Base-by-base conservation (phyloP, 2,797 vertebrate species). In the Sebastes miniatus region DNA sequence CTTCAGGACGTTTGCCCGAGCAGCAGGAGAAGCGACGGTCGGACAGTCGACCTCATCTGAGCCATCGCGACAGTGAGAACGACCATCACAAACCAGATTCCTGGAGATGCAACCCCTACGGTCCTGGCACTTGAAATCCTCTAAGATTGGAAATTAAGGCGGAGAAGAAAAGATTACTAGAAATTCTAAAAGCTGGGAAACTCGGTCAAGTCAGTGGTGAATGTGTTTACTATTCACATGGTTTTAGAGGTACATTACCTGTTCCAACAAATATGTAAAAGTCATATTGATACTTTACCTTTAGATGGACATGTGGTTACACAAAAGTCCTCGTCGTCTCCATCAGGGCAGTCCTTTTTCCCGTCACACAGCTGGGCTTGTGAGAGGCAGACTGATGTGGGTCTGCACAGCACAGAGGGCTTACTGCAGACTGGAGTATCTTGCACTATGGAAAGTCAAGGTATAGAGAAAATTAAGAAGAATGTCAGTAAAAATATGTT, bases 321-420 rank as follows among this genome's bases (percentile, higher is more conserved):
- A 8, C 97, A 98, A 39, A 82, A 79, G 0, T 95, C 91, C 80
- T 98, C 97, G 74, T 98, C 97, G 0, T 95, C 96, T 57, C 96
- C 97, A 34, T 97, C 96, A 1, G 85, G 89, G 63, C 97, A 97
- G 91, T 98, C 96, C 6, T 61, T 87, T 43, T 93, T 95, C 6
- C 97, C 96, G 10, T 98, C 96, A 64, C 97, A 98, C 65, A 97
- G 2, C 18, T 92, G 94, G 31, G 89, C 90, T 14, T 73, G 87
- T 24, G 93, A 85, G 24, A 98, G 82, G 3, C 97, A 98, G 66
- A 94, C 82, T 0, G 89, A 86, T 12, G 95, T 94, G 0, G 92
- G 91, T 20, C 3, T 86, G 86, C 97, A 98, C 67, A 77, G 85
- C 18, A 96, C 29, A 1, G 93, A 95, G 0, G 94, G 94, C 9